Evolutionary conservation across 30 jellyfish, hydroid and myxozoan species (phyloP), one percentile per base, ranked within the genome.

Genomic region (Hydractinia symbiolongicarpus): DNA sequence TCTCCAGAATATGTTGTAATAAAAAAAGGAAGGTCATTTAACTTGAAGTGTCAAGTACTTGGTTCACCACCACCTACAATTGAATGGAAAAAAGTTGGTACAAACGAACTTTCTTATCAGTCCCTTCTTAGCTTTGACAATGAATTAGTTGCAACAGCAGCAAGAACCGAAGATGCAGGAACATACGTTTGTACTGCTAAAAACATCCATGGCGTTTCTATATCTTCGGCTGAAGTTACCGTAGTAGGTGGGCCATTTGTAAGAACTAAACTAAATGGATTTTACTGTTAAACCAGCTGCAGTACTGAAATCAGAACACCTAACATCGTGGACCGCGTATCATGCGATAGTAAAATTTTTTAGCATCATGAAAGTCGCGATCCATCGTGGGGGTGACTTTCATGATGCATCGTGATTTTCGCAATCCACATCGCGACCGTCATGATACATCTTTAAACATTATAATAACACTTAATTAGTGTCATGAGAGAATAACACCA

Each of bases 221-320:
- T 17, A 10, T 67, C 84, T 15, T 21, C 14, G 0, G 95, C 75
- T 20, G 78, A 89, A 66, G 90, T 89, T 11, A 80, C 94, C 5
- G 95, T 89, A 56, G 84, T 89, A 8, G 96, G 96, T 89, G 75
- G 40, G 91, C 80, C 44, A 30, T 30, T 30, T 30, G 44, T 30
- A 30, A 30, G 44, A 30, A 30, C 2, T 30, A 30, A 30, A 30
- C 44, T 30, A 30, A 30, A 30, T 30, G 44, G 2, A 1, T 30
- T 30, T 30, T 30, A 2, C 44, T 0, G 44, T 30, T n/a, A n/a
- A n/a, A n/a, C n/a, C n/a, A n/a, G n/a, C n/a, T n/a, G n/a, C n/a
- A n/a, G n/a, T n/a, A n/a, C n/a, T n/a, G n/a, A n/a, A n/a, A n/a
- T n/a, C n/a, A n/a, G n/a, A n/a, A n/a, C n/a, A n/a, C n/a, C n/a